phyloP scores from a whole-genome alignment of 1,140 invertebrate genomes.

The Odontomachus brunneus region DNA sequence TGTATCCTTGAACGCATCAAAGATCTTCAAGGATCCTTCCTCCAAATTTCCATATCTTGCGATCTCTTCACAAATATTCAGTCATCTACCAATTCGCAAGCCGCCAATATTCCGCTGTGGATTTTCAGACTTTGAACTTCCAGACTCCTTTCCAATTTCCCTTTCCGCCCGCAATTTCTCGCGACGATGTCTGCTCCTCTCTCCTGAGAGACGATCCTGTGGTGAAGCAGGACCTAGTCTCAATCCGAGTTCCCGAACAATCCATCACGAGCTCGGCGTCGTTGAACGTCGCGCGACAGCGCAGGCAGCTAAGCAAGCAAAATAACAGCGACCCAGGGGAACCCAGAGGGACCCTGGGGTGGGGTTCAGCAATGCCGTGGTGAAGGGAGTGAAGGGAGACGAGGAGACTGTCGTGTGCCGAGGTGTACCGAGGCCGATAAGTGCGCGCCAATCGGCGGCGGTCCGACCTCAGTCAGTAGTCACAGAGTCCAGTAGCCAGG shows the following conservation, averaged over 20 bases:
- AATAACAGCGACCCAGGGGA: slow-evolving; percentile 7
- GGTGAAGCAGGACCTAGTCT: background rate
- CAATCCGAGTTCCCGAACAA: slow-evolving; percentile 1
- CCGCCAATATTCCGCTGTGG: too few species aligned
- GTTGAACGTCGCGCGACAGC: slow-evolving; percentile 26
- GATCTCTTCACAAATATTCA: background rate
- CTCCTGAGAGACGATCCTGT: too few species aligned
- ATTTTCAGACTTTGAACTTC: background rate
- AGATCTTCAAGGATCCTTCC: background rate
- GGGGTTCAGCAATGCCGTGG: slow-evolving; percentile 53
- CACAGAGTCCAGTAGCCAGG: slow-evolving; percentile 76
- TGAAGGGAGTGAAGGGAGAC: slow-evolving; percentile 75
- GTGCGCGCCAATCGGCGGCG: slow-evolving; percentile 55
- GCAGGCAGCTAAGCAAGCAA: slow-evolving; percentile 54
- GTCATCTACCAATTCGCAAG: slow-evolving; percentile 2
- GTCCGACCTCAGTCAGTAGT: slow-evolving; percentile 80
- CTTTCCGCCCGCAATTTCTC: background rate
- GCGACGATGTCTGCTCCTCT: too few species aligned
- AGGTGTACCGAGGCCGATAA: slow-evolving; percentile 73
- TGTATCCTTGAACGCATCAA: too few species aligned
- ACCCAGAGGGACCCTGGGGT: slow-evolving; percentile 41
- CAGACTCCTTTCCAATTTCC: background rate
- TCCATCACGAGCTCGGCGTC: slow-evolving; percentile 39
- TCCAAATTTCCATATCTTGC: background rate
- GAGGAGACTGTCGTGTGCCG: slow-evolving; percentile 51